phyloP scores from a whole-genome alignment of 23 tunicate species.

The Halocynthia roretzi region DNA sequence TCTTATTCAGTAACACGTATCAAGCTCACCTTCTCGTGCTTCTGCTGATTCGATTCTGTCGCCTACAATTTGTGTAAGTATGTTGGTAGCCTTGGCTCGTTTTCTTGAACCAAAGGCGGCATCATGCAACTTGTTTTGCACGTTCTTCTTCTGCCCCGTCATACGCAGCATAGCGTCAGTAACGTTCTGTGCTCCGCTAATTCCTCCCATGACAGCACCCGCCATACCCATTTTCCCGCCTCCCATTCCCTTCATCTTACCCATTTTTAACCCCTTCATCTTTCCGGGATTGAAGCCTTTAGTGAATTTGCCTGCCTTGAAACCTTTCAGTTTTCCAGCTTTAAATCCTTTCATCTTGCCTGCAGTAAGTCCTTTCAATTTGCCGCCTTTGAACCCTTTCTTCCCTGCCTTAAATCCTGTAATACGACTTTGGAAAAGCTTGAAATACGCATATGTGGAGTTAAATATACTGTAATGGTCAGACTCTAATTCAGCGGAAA shows the following conservation, averaged over 20 bases:
- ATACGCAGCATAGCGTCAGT: slow-evolving; percentile 64
- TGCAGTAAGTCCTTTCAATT: slow-evolving; percentile 18
- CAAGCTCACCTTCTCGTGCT: not conserved
- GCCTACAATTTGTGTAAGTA: slow-evolving; percentile 27
- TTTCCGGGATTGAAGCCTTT: not conserved
- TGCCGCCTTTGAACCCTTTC: slow-evolving; percentile 29
- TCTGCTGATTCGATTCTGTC: not conserved
- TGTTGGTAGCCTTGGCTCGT: slow-evolving; percentile 59
- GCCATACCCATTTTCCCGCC: slow-evolving; percentile 36
- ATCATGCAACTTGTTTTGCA: slow-evolving; percentile 17
- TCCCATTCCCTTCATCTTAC: not conserved
- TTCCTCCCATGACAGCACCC: slow-evolving; percentile 39
- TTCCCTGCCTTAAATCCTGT: too few species aligned
- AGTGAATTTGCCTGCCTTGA: not conserved
- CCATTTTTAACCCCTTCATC: slow-evolving; percentile 1
- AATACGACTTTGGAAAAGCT: too few species aligned
- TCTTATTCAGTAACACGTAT: too few species aligned
- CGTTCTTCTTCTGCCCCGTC: slow-evolving; percentile 60
- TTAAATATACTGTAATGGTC: too few species aligned
- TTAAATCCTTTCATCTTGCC: slow-evolving; percentile 13
- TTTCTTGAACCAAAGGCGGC: slow-evolving; percentile 50
- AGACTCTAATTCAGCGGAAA: too few species aligned
- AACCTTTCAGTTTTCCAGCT: slow-evolving; percentile 9
- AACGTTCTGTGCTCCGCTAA: slow-evolving; percentile 51
- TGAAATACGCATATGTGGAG: too few species aligned